Evolutionary conservation across 2,888 invertebrate species (phyloP).

Genomic region (Fabriciana adippe): DNA sequence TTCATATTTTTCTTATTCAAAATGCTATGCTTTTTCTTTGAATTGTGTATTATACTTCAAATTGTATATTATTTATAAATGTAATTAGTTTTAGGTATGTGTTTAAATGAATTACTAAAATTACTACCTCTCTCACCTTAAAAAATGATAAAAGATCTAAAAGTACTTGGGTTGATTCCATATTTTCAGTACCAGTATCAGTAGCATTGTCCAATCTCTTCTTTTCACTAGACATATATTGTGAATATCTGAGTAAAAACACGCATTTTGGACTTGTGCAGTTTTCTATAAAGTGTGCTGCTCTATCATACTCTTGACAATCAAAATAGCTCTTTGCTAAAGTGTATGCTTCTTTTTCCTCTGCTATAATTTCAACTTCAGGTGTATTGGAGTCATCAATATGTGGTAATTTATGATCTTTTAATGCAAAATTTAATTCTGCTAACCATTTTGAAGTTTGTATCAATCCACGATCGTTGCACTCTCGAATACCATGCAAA

Average conservation of each 20-base stretch:
- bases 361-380: constrained; percentile 74
- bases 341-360: constrained; percentile 88
- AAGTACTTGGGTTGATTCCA: constrained; percentile 71
- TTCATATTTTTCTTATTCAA: background rate
- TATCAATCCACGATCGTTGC: constrained; percentile 89
- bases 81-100: no score
- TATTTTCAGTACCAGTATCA: constrained; percentile 66
- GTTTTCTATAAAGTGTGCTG: constrained; percentile 89
- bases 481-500: constrained; percentile 81
- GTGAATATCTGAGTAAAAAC: constrained; percentile 93
- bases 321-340: constrained; percentile 95
- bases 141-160: constrained; percentile 72
- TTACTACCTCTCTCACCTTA: constrained; percentile 54
- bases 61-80: no score
- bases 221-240: constrained; percentile 95
- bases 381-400: constrained; percentile 65
- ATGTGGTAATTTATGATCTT: constrained; percentile 83
- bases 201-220: constrained; percentile 89
- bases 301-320: constrained; percentile 93
- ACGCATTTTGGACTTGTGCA: constrained; percentile 87
- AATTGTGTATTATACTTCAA: no score
- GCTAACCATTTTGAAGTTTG: constrained; percentile 95
- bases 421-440: constrained; percentile 90
- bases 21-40: no score
- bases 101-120: no score